Percentiles rank a stretch among this genome's conserved stretches.
These are phyloP conservation scores for Rotaria macrura DNA, from an alignment of 2,888 invertebrate genomes.

Conservation along the genomic window DNA sequence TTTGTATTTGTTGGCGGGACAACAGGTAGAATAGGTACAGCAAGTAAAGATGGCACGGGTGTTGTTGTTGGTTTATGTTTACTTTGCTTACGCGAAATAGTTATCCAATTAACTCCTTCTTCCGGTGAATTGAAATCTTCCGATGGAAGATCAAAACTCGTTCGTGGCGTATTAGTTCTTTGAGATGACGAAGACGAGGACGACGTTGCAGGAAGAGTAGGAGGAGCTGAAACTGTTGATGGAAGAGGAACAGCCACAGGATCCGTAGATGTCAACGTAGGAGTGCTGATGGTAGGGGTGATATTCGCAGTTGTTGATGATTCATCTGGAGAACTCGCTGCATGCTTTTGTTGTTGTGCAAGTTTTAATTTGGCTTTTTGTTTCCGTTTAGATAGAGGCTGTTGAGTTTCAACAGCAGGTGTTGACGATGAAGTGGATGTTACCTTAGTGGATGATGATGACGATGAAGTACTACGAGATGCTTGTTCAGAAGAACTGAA, in stretches of 20 bases:
- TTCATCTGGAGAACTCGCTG: background rate
- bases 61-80: background rate
- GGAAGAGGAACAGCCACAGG: background rate
- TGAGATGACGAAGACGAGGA: background rate
- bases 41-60: background rate
- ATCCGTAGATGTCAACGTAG: background rate
- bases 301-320: background rate
- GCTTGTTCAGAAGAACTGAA: background rate
- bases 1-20: background rate
- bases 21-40: background rate
- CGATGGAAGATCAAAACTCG: background rate
- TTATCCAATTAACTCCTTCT: slow-evolving; percentile 14
- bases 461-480: background rate
- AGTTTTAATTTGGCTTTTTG: background rate
- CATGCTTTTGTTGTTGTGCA: background rate
- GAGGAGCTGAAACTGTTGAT: background rate
- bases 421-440: background rate
- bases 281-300: background rate
- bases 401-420: background rate
- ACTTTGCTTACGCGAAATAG: slow-evolving; percentile 16
- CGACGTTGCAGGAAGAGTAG: too few relatives aligned
- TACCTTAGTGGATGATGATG: background rate
- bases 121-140: background rate
- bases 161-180: background rate
- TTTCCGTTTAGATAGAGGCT: slow-evolving; percentile 1